A percentile compares a stretch with the other conserved stretches of the same genome.
phyloP scores from a whole-genome alignment of 2,113 vertebrate species.

The Leptodactylus fuscus region DNA sequence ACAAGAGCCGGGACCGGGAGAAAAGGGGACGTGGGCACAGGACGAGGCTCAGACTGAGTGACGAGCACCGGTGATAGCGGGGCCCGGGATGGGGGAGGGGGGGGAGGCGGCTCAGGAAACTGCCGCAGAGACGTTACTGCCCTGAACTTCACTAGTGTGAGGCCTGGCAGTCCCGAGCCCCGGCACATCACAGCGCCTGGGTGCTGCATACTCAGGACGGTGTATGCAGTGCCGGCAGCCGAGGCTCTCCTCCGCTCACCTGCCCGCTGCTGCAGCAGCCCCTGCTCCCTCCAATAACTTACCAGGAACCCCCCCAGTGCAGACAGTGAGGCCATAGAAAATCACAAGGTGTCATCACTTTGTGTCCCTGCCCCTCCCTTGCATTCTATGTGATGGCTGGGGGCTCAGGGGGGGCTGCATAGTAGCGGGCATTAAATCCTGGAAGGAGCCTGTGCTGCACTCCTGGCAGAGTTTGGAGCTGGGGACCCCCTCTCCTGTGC shows the following conservation, averaged over 20 bases:
- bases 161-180: too few species aligned
- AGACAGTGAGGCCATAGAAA: slow-evolving; percentile 12
- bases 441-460: too few species aligned
- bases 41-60: neutral
- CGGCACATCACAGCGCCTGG: slow-evolving; percentile 54
- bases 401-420: slow-evolving; percentile 54
- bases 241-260: slow-evolving; percentile 7
- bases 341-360: slow-evolving; percentile 55
- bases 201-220: too few species aligned
- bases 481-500: slow-evolving; percentile 16
- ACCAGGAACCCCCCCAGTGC: neutral
- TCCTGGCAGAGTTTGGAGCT: neutral
- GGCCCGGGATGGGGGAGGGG: slow-evolving; percentile 36
- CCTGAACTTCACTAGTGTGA: slow-evolving; percentile 55
- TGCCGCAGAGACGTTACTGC: slow-evolving; percentile 80
- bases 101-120: too few species aligned
- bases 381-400: slow-evolving; percentile 18
- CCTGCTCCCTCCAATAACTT: too few species aligned
- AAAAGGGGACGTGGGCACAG: neutral
- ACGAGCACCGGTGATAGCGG: neutral
- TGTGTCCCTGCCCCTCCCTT: slow-evolving; percentile 45
- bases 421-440: too few species aligned
- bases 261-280: too few species aligned
- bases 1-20: neutral
- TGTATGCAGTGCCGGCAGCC: neutral